Percentiles rank a stretch among this genome's conserved stretches.
Conservation (phyloP, 37 sponge, comb jelly and placozoan species). For the Halisarca cf. caerulea region DNA sequence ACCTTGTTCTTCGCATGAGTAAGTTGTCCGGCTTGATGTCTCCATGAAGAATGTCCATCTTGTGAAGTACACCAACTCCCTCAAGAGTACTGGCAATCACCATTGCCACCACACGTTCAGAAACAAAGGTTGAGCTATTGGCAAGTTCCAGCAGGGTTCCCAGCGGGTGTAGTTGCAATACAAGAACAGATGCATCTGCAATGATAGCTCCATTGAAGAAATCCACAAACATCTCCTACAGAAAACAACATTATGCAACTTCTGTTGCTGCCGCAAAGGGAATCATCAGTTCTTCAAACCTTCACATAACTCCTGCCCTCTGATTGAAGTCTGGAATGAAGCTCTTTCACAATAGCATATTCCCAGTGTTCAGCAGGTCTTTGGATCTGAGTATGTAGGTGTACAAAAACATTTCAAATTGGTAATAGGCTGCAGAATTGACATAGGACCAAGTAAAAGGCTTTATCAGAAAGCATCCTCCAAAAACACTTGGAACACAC, state of each 20-base stretch:
- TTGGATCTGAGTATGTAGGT: not conserved
- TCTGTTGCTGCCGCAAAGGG: not conserved
- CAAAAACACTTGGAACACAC: no score
- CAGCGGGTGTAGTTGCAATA: not conserved
- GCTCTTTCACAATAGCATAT: not conserved
- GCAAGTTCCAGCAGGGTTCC: constrained; percentile 8
- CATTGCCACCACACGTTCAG: not conserved
- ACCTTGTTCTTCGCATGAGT: not conserved
- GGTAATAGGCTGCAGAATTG: no score
- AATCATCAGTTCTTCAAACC: no score
- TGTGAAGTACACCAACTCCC: not conserved
- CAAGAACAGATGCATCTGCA: not conserved
- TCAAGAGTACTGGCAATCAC: not conserved
- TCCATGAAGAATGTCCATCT: constrained; percentile 17
- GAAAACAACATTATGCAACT: not conserved
- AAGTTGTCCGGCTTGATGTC: constrained; percentile 29
- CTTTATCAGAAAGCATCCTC: no score
- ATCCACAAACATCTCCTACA: constrained; percentile 20
- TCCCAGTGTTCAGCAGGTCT: constrained; percentile 1
- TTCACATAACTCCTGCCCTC: not conserved
- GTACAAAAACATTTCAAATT: no score
- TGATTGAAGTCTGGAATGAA: not conserved
- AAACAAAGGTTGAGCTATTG: not conserved
- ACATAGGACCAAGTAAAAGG: no score
- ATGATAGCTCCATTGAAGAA: not conserved